These are phyloP conservation scores for Amia ocellicauda DNA, from an alignment of 2,113 vertebrate genomes.

Conservation along the genomic window DNA sequence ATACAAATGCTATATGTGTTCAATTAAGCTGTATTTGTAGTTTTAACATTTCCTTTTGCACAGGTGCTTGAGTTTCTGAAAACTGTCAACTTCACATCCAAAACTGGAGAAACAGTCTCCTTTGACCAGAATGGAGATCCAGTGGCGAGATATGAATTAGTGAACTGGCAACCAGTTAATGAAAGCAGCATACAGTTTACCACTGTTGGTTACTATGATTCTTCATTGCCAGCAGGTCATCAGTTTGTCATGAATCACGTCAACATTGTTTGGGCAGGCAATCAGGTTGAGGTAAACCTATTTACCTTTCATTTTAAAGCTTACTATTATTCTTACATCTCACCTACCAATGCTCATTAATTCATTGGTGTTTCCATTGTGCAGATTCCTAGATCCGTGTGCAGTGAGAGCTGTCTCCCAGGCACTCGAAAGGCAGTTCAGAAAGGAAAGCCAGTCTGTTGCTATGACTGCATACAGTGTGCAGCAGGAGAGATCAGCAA, in stretches of 20 bases:
- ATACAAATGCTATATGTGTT: too few relatives aligned
- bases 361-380: background rate
- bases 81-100: constrained; percentile 53
- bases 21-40: too few relatives aligned
- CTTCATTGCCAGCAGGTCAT: constrained; percentile 48
- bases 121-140: constrained; percentile 61
- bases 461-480: constrained; percentile 53
- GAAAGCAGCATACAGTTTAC: constrained; percentile 50
- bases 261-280: constrained; percentile 53
- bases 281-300: constrained; percentile 35
- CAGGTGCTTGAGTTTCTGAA: constrained; percentile 41
- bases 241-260: constrained; percentile 49
- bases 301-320: too few relatives aligned
- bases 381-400: constrained; percentile 51
- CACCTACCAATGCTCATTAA: background rate
- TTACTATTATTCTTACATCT: background rate
- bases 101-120: constrained; percentile 51
- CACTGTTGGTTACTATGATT: constrained; percentile 63
- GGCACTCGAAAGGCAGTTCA: constrained; percentile 48
- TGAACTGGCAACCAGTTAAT: constrained; percentile 60
- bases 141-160: constrained; percentile 57
- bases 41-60: background rate
- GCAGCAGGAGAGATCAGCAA: constrained; percentile 48
- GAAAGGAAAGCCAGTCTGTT: constrained; percentile 52
- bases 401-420: constrained; percentile 49